These are phyloP conservation scores for Eucidaris tribuloides DNA, from an alignment of 35 echinoderm and acorn worm species.

Conservation along the genomic window DNA sequence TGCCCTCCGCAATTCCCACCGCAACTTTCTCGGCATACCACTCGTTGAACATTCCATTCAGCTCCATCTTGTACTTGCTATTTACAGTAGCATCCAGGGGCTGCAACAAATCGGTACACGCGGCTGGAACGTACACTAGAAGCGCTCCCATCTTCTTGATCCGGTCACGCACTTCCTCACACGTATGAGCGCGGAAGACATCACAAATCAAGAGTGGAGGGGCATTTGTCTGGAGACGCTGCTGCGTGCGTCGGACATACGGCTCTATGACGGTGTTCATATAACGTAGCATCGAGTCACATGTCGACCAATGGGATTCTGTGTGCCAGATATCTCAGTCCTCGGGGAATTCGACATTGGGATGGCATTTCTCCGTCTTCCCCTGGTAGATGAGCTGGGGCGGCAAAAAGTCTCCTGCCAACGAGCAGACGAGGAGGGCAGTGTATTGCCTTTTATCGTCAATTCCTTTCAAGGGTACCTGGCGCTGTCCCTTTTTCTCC, in stretches of 20 bases:
- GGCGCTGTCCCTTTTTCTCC: background rate
- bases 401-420: constrained; percentile 35
- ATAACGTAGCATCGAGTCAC: constrained; percentile 19
- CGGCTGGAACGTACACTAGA: constrained; percentile 34
- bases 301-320: constrained; percentile 19
- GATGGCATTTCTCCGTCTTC: constrained; percentile 32
- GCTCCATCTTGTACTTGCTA: background rate
- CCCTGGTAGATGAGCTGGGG: constrained; percentile 64
- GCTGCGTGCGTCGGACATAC: background rate
- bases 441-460: constrained; percentile 62
- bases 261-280: constrained; percentile 26
- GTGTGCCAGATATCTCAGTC: constrained; percentile 59
- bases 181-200: constrained; percentile 24
- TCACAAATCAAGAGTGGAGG: constrained; percentile 33
- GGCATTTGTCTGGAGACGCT: background rate
- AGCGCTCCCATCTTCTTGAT: background rate
- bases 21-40: constrained; percentile 37
- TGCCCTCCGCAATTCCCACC: background rate
- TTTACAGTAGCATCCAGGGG: constrained; percentile 39
- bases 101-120: constrained; percentile 37
- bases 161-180: constrained; percentile 3
- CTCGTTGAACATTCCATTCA: constrained; percentile 4
- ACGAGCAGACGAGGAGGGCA: constrained; percentile 11
- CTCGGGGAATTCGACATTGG: constrained; percentile 40
- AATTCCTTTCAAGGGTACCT: constrained; percentile 37